Evolutionary conservation across 1,140 invertebrate species (phyloP).

Genomic region (Orussus abietinus): DNA sequence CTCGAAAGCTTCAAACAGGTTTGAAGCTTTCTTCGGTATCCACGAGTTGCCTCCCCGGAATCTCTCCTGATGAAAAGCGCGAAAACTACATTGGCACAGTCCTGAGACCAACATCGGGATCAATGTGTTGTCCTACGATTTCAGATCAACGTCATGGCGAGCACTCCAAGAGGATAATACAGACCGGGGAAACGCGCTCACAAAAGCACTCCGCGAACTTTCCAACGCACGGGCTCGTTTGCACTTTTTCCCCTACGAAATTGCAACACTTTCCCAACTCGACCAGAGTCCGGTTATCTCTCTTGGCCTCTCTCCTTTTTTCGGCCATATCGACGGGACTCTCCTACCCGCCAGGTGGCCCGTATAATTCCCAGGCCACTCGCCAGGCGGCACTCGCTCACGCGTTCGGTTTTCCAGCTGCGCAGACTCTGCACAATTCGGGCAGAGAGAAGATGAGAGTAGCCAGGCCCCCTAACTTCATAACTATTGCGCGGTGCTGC

Average conservation of each 20-base stretch:
- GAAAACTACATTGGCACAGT: slow-evolving; percentile 60
- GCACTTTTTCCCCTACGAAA: no score
- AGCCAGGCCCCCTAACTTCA: no score
- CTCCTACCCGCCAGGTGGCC: slow-evolving; percentile 14
- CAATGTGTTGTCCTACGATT: slow-evolving; percentile 33
- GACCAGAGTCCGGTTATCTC: no score
- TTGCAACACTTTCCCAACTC: slow-evolving; percentile 18
- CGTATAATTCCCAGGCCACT: no score
- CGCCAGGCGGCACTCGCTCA: no score
- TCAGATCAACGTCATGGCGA: slow-evolving; percentile 47
- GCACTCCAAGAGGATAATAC: slow-evolving; percentile 29
- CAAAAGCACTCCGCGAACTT: no score
- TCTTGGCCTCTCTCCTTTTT: slow-evolving; percentile 20
- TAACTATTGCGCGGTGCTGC: no score
- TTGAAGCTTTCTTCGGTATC: slow-evolving; percentile 77
- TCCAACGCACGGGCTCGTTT: no score
- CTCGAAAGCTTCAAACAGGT: slow-evolving; percentile 77
- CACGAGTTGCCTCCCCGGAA: slow-evolving; percentile 59
- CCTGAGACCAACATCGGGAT: slow-evolving; percentile 65
- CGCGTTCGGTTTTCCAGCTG: no score
- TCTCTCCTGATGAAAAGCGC: slow-evolving; percentile 57
- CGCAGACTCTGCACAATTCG: no score
- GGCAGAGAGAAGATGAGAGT: no score
- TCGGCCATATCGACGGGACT: slow-evolving; percentile 18
- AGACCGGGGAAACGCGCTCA: slow-evolving; percentile 1